Base-by-base conservation (phyloP, 2,888 invertebrate genomes). In the Ophion slaviceki region DNA sequence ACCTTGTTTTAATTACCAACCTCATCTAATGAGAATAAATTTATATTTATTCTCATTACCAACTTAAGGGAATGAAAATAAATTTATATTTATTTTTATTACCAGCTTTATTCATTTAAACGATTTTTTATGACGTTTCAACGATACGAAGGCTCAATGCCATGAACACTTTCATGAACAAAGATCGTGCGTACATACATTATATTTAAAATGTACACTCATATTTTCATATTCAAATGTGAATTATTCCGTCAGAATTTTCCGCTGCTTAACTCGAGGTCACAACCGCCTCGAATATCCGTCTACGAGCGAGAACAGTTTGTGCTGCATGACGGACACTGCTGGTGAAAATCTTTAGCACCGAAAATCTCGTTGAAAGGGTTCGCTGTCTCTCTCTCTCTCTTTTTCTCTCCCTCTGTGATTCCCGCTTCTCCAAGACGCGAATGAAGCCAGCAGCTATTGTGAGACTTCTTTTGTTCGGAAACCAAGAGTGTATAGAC, bases 391-490 rank as follows among this genome's bases (percentile, higher is more conserved):
- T 53, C 53, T 17, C 53, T 17, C 14, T 5, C 3, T 17, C 53
- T 53, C 17, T 24, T 1, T 17, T 17, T 53, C 17, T 4, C 17
- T 4, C 17, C 11, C 14, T 53, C 17, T 14, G 53, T 53, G 75
- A 32, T 47, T 45, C n/a, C 45, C 57, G 45, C 57, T 74, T 32
- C 61, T 68, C 45, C 45, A 71, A 82, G 71, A 76, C 68, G 57
- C 62, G 68, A 36, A 40, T 64, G 6, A 78, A 59, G 78, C 59
- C 61, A 64, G 61, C 17, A 66, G 40, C 82, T 61, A 77, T 82
- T 82, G 82, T 82, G 20, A 62, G 71, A 40, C 24, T 71, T 82
- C 82, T 82, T 82, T 82, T 82, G 82, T 82, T 82, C 76, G 76
- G 76, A 82, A 77, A 70, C 57, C 40, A 77, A 82, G 75, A 71